Conservation (phyloP, 2,888 invertebrate genomes). For the Pecten maximus region DNA sequence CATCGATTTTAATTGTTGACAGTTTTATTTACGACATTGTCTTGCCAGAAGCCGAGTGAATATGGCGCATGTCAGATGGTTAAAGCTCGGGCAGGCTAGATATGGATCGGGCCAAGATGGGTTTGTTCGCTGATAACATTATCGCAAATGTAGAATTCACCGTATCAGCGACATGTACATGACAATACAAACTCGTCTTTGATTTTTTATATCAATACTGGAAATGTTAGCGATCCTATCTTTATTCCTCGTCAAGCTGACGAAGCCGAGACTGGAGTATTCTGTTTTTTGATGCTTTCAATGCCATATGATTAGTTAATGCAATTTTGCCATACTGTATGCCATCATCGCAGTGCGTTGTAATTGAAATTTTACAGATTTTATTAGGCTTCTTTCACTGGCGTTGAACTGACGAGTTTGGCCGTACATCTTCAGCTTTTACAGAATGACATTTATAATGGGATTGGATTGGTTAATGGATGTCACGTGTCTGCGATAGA, state of each 20-base stretch:
- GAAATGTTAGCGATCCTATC: background rate
- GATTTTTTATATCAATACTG: background rate
- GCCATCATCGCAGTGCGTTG: background rate
- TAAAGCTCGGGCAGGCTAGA: background rate
- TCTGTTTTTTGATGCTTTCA: background rate
- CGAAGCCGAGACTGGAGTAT: background rate
- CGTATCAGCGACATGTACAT: background rate
- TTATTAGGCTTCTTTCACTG: background rate
- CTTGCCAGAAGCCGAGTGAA: no score
- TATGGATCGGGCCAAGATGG: background rate
- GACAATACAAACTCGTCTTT: background rate
- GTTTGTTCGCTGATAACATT: background rate
- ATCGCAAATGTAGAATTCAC: background rate
- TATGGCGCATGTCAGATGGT: no score
- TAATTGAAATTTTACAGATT: constrained; percentile 27
- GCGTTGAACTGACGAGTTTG: background rate
- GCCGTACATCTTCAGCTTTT: background rate
- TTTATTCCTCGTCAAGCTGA: background rate
- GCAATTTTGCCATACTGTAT: constrained; percentile 8
- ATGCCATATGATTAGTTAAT: constrained; percentile 29
- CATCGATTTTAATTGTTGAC: no score
- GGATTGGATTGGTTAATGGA: background rate
- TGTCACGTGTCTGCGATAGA: background rate
- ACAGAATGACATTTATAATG: background rate
- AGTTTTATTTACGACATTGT: no score